These are phyloP conservation scores for Drosophila acutilabella DNA, from an alignment of 2,888 invertebrate genomes.

Conservation along the genomic window DNA sequence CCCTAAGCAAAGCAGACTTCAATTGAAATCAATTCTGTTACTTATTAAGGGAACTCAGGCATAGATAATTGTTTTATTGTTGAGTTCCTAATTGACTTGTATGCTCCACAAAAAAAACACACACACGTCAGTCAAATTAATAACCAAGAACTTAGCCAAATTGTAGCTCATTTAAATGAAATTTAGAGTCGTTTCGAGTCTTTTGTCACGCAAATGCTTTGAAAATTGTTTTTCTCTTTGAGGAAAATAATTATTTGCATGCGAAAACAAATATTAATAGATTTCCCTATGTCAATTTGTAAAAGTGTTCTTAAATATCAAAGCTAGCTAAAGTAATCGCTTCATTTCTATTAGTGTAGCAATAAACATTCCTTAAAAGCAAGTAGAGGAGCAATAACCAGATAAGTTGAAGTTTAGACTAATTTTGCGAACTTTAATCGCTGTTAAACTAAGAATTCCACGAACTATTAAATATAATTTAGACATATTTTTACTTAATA, in stretches of 20 bases:
- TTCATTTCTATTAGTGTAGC: background rate
- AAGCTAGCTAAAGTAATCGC: background rate
- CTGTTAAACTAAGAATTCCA: slow-evolving; percentile 1
- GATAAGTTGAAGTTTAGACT: slow-evolving; percentile 8
- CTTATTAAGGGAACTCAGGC: slow-evolving; percentile 17
- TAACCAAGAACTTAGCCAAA: slow-evolving; percentile 4
- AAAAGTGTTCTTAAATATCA: background rate
- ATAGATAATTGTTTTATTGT: slow-evolving; percentile 33
- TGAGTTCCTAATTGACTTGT: slow-evolving; percentile 24
- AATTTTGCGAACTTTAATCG: slow-evolving; percentile 13
- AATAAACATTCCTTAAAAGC: background rate
- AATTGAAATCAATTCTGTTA: slow-evolving; percentile 35
- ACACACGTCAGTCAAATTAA: slow-evolving; percentile 5
- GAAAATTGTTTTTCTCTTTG: background rate
- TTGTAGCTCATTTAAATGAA: slow-evolving; percentile 22
- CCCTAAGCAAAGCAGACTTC: slow-evolving; percentile 18
- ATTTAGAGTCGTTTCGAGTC: slow-evolving; percentile 1
- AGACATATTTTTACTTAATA: background rate
- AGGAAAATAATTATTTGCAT: slow-evolving; percentile 33
- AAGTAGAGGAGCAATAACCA: slow-evolving; percentile 9
- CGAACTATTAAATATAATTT: slow-evolving; percentile 4
- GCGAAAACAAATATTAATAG: slow-evolving; percentile 20
- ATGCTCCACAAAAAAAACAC: slow-evolving; percentile 27
- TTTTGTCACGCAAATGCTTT: slow-evolving; percentile 31
- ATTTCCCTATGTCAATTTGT: background rate